Percentiles rank a stretch among this genome's conserved stretches.
Evolutionary conservation across 2,113 vertebrate genomes (phyloP).

Genomic region (Oriolus oriolus): DNA sequence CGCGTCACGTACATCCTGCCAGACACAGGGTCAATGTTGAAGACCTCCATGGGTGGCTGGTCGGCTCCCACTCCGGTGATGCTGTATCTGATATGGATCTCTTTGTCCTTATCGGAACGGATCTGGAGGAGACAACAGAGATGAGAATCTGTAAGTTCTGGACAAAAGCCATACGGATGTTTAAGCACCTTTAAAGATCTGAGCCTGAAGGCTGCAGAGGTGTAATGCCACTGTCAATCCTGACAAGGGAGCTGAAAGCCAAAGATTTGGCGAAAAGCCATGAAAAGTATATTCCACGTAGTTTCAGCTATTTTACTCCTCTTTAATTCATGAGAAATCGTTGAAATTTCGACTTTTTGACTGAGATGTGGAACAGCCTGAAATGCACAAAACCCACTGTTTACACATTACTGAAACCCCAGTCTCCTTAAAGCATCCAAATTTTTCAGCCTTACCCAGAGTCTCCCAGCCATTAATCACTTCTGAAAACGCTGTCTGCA

Average conservation of each 20-base stretch:
- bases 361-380: not conserved
- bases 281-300: not conserved
- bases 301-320: not conserved
- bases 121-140: constrained; percentile 76
- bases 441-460: not conserved
- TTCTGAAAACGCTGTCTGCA: not conserved
- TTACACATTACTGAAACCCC: not conserved
- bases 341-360: not conserved
- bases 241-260: not conserved
- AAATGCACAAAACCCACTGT: not conserved
- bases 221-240: not conserved
- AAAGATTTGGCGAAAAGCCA: not conserved
- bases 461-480: not conserved
- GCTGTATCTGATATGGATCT: constrained; percentile 93
- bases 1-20: constrained; percentile 96
- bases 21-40: constrained; percentile 93
- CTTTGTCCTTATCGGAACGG: constrained; percentile 93
- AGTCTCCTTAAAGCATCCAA: not conserved
- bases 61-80: constrained; percentile 92
- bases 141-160: not conserved
- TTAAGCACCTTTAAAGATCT: not conserved
- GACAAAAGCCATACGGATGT: not conserved
- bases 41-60: constrained; percentile 94
- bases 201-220: not conserved
- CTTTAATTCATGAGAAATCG: not conserved